A percentile compares a stretch with the other conserved stretches of the same genome.
phyloP scores from a whole-genome alignment of 2,797 vertebrate genomes.

The Propithecus deckenii region DNA sequence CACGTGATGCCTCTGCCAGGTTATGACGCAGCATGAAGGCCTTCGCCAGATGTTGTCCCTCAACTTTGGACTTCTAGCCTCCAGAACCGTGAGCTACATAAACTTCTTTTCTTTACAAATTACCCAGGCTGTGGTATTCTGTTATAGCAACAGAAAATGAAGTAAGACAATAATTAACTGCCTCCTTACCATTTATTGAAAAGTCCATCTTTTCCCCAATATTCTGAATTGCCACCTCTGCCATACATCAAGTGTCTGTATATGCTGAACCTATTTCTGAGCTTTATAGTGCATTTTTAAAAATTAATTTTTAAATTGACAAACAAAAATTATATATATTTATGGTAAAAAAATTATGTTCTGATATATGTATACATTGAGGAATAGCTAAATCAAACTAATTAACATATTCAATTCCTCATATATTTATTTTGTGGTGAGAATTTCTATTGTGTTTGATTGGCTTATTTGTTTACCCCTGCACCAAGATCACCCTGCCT shows the following conservation, averaged over 20 bases:
- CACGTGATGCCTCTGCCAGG: neutral
- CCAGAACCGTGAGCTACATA: neutral
- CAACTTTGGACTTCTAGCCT: neutral
- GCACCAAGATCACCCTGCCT: neutral
- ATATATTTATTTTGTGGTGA: neutral
- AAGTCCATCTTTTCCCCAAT: neutral
- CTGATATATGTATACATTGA: neutral
- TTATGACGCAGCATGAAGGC: neutral
- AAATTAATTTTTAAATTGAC: neutral
- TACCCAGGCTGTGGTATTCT: neutral
- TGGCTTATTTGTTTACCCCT: neutral
- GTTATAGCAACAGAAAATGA: neutral
- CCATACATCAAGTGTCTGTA: neutral
- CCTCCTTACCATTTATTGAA: neutral
- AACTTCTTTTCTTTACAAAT: neutral
- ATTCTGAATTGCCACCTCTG: neutral
- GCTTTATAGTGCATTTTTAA: neutral
- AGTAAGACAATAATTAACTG: neutral
- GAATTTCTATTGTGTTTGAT: neutral
- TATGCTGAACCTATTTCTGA: neutral
- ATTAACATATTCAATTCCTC: neutral
- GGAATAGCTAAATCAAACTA: neutral
- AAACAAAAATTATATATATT: neutral
- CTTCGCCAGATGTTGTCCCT: neutral
- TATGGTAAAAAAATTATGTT: neutral